Percentiles rank a stretch among this genome's conserved stretches.
Conservation (phyloP, 2,113 vertebrate species). For the Prolemur simus region DNA sequence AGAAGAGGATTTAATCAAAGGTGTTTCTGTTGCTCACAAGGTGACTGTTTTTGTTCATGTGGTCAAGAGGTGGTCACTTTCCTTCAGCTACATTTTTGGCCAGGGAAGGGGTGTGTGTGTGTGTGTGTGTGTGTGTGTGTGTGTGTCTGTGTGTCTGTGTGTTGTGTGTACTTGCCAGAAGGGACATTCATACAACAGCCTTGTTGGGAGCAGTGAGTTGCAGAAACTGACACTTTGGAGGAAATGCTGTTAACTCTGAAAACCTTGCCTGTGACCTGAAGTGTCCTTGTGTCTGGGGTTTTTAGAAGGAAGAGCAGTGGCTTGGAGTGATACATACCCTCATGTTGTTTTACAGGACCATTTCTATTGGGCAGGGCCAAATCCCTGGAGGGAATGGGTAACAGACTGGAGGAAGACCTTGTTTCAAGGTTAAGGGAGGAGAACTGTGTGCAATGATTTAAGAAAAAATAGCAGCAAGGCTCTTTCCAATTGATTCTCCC, state of each 20-base stretch:
- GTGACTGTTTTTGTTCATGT: conserved; percentile 5
- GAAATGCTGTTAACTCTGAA: background rate
- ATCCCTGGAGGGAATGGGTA: background rate
- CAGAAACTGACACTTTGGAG: background rate
- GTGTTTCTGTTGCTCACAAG: background rate
- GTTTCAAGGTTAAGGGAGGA: background rate
- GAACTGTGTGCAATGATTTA: background rate
- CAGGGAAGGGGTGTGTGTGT: background rate
- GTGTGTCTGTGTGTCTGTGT: background rate
- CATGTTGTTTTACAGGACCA: background rate
- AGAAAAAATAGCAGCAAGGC: background rate
- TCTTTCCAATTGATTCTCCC: background rate
- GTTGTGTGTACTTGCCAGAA: background rate
- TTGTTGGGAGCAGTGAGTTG: background rate
- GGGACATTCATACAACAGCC: background rate
- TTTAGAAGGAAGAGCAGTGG: background rate
- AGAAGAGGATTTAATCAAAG: background rate
- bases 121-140: background rate
- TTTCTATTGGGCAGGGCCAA: background rate
- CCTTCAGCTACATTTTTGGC: background rate
- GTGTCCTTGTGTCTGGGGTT: background rate
- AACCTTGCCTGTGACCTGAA: background rate
- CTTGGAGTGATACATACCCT: background rate
- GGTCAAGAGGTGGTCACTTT: background rate
- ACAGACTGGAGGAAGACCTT: background rate